Percentiles rank a stretch among this genome's conserved stretches.
phyloP scores from a whole-genome alignment of 2,888 invertebrate genomes.

The Phengaris alcon region DNA sequence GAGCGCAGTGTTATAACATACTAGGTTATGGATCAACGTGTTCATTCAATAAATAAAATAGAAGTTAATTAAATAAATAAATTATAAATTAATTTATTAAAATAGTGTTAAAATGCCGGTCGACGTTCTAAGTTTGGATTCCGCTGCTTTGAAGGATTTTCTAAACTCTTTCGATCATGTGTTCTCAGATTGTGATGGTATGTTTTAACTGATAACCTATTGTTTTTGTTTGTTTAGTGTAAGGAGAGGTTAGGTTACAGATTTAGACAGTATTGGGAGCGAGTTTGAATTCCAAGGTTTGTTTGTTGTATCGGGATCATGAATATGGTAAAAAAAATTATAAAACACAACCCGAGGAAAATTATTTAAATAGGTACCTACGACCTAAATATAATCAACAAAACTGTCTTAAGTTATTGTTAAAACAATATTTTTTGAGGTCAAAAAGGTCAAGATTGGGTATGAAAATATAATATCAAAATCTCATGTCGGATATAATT shows the following conservation, averaged over 20 bases:
- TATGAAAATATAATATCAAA: too few relatives aligned
- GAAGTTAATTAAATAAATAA: background rate
- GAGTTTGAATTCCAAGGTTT: too few relatives aligned
- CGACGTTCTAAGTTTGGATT: slow-evolving; percentile 63
- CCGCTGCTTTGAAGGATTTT: slow-evolving; percentile 70
- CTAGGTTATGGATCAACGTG: slow-evolving; percentile 61
- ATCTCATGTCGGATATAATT: too few relatives aligned
- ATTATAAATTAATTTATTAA: slow-evolving; percentile 31
- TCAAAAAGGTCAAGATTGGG: too few relatives aligned
- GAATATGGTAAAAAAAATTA: too few relatives aligned
- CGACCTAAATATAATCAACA: too few relatives aligned
- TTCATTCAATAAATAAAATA: slow-evolving; percentile 31
- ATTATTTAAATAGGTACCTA: too few relatives aligned
- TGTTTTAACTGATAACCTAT: background rate
- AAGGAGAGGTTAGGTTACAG: background rate
- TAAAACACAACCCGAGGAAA: too few relatives aligned
- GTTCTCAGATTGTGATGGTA: slow-evolving; percentile 88
- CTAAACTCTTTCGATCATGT: slow-evolving; percentile 84
- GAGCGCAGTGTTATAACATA: slow-evolving; percentile 54
- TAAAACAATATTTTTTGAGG: too few relatives aligned
- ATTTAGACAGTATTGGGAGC: background rate
- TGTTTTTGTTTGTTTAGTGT: background rate
- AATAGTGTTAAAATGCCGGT: slow-evolving; percentile 47
- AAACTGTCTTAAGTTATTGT: too few relatives aligned
- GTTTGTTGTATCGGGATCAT: too few relatives aligned